phyloP scores from a whole-genome alignment of 2,113 vertebrate species.

The Coptodon bakossiorum region DNA sequence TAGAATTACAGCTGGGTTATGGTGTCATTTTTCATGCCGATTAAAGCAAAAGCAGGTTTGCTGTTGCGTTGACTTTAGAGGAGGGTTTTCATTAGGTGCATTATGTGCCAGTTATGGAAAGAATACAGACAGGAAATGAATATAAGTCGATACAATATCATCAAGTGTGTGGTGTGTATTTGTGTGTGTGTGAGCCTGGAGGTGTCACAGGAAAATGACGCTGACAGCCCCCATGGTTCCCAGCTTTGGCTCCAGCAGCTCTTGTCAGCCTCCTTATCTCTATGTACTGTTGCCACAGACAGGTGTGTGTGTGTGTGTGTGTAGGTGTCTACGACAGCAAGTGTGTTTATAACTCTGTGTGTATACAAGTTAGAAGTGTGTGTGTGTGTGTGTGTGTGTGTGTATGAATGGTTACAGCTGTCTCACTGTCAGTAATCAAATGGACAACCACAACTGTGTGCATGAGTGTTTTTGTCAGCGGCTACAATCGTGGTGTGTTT shows the following conservation, averaged over 20 bases:
- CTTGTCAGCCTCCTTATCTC: slow-evolving; percentile 50
- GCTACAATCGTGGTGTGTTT: neutral
- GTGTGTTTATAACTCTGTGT: neutral
- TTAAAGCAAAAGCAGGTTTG: neutral
- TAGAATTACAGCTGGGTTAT: neutral
- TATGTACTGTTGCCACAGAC: slow-evolving; percentile 47
- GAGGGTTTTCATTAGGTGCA: neutral
- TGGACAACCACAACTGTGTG: neutral
- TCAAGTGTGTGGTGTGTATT: neutral
- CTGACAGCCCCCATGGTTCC: slow-evolving; percentile 49
- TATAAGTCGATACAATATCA: slow-evolving; percentile 2
- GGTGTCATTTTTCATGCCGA: neutral
- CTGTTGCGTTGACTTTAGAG: neutral
- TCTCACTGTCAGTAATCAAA: neutral
- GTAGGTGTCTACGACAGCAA: neutral
- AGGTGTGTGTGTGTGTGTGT: neutral
- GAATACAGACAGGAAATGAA: neutral
- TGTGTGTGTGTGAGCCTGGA: neutral
- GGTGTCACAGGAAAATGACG: slow-evolving; percentile 35
- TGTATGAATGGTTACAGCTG: neutral
- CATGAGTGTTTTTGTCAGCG: neutral
- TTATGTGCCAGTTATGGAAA: neutral
- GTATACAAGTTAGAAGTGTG: neutral
- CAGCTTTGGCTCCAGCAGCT: slow-evolving; percentile 50
- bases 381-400: neutral